Base-by-base conservation (phyloP, 2,888 invertebrate genomes). In the Brachyptera risi region DNA sequence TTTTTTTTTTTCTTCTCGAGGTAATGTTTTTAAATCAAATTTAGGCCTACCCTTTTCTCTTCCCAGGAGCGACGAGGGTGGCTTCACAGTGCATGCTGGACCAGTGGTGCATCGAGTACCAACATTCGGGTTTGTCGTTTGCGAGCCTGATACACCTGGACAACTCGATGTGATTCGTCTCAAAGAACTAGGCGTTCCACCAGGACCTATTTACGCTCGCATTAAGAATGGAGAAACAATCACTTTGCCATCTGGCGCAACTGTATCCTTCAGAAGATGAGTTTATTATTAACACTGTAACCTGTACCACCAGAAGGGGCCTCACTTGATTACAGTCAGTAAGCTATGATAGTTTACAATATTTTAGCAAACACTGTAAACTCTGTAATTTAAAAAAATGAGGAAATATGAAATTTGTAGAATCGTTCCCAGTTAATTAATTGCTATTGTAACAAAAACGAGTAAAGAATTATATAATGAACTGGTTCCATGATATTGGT, bases 21-120 rank as follows among this genome's bases (percentile, higher is more conserved):
- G n/a, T n/a, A n/a, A n/a, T n/a, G n/a, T n/a, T 17, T 15, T 26
- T 26, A 4, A 19, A 44, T 3, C 11, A 21, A n/a, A 17, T 27
- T 37, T 56, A 23, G 35, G 13, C 1, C 17, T 37, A 1, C 11
- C 31, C 19, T 56, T 37, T 56, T 15, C n/a, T 54, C 61, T 59
- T 65, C 67, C 7, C 65, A 73, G 73, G 38, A 69, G 67, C 62
- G 68, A 71, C 56, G 71, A 72, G 56, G 65, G 67, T 15, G 66
- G 67, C 42, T 65, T 71, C 26, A 63, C 56, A 17, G 74, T 76
- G 4, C 66, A 67, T 57, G 76, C 76, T 17, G 72, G 74, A 3
- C 69, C 69, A 65, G 67, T 75, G 15, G 69, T 69, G 38, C 77
- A 77, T 65, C 68, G 71, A 57, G 68, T 76, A 58, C 76, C 76